Evolutionary conservation across 2,797 vertebrate genomes (phyloP).

Genomic region (Chelmon rostratus): DNA sequence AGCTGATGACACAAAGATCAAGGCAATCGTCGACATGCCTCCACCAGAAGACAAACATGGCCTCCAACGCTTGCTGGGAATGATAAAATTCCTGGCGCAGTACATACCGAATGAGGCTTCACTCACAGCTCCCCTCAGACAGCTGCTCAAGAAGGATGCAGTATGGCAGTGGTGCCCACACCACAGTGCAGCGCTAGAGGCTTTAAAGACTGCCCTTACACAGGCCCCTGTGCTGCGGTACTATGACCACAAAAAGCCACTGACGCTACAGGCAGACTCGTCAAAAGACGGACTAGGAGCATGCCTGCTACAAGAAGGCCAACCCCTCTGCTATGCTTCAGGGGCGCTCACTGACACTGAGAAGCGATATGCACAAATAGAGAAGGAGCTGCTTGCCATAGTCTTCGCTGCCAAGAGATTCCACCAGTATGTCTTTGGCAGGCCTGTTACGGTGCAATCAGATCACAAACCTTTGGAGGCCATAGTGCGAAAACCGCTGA

Average conservation of each 20-base stretch:
- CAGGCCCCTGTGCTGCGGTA: neutral
- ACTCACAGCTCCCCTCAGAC: accelerated
- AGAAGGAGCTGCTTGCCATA: slow-evolving; percentile 43
- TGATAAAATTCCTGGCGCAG: neutral
- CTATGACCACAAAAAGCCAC: neutral
- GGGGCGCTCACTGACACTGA: neutral
- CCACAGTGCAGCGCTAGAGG: no score
- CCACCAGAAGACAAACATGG: neutral
- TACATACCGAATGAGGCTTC: neutral
- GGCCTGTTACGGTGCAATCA: slow-evolving; percentile 20
- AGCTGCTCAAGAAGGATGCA: neutral
- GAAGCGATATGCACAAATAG: slow-evolving; percentile 32
- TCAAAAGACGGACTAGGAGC: neutral
- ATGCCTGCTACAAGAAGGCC: neutral
- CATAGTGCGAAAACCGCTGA: neutral
- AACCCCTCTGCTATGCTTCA: neutral
- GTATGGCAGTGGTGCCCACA: no score
- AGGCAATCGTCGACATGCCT: slow-evolving; percentile 1
- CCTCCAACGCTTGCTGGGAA: slow-evolving; percentile 4
- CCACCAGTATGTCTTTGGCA: slow-evolving; percentile 44
- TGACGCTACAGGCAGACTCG: neutral
- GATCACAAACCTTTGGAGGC: slow-evolving; percentile 43
- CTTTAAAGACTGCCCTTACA: neutral
- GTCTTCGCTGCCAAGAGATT: slow-evolving; percentile 34
- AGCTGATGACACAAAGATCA: neutral